Evolutionary conservation across 2,888 invertebrate species (phyloP), one percentile per base, ranked within the genome.

Genomic region (Acleris cristana): DNA sequence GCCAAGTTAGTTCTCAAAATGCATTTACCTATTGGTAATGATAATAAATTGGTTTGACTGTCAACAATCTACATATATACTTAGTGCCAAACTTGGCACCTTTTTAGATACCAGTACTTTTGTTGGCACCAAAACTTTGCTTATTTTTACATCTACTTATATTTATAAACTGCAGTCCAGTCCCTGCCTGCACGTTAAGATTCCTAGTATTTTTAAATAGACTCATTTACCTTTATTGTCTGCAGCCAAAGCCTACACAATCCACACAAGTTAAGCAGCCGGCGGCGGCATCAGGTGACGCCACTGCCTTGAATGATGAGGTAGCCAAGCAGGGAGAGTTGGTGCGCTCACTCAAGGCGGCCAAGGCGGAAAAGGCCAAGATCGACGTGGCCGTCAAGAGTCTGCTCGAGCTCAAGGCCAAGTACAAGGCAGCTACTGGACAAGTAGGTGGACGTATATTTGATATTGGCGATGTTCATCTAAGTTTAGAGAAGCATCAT

Each of bases 331-430:
- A 95, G 82, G 95, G 96, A 5, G 95, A 96, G 72, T 81, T 94
- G 70, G 95, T 97, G 1, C 93, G 97, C 23, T 92, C 95, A 12
- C 88, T 97, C 14, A 97, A 96, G 82, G 72, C 93, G 0, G 90
- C 94, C 30, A 96, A 96, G 79, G 85, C 89, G 69, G 88, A 93
- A 74, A 85, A 90, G 72, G 73, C 82, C 7, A 83, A 84, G 66
- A 74, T 90, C 0, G 88, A 88, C 69, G 84, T 80, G 55, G 89
- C 89, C 0, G 86, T 90, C 1, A 95, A 96, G 79, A 69, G 77
- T 2, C 85, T 98, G 18, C 81, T 97, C 45, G 92, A 92, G 0
- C 86, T 97, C 1, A 98, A 98, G 86, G 89, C 93, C 8, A 94
- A 96, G 73, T 98, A 95, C 81, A 98, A 97, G 83, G 88, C 90